These are phyloP conservation scores for Cryptoblepharus egeriae DNA, from an alignment of 2,797 vertebrate genomes.

Conservation along the genomic window DNA sequence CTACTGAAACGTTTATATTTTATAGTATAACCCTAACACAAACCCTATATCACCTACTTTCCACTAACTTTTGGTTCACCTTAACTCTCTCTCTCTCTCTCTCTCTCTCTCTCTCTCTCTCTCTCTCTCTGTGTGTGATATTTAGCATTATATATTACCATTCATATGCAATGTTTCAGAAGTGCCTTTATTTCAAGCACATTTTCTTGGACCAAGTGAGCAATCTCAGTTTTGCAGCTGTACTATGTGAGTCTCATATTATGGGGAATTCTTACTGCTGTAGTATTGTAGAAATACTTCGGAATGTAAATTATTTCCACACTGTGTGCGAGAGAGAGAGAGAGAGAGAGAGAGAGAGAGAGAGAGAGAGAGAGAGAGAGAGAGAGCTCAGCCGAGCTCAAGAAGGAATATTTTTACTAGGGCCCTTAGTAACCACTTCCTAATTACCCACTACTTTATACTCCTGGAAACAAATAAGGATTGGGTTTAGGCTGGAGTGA, in stretches of 20 bases:
- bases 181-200: neutral
- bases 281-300: neutral
- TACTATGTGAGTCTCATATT: neutral
- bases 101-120: too few relatives aligned
- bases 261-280: neutral
- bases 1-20: too few relatives aligned
- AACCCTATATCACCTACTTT: too few relatives aligned
- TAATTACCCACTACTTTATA: neutral
- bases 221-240: neutral
- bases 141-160: too few relatives aligned
- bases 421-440: neutral
- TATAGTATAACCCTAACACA: too few relatives aligned
- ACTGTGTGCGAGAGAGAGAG: too few relatives aligned
- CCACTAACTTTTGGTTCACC: too few relatives aligned
- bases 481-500: neutral
- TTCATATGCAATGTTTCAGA: neutral
- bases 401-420: neutral
- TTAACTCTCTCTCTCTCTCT: too few relatives aligned
- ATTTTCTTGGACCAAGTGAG: neutral
- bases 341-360: constrained; percentile 1
- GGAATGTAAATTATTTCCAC: neutral
- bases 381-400: neutral
- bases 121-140: too few relatives aligned
- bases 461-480: constrained; percentile 3
- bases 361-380: neutral